Conservation (phyloP, 1,140 invertebrate genomes). For the Penaeus indicus region DNA sequence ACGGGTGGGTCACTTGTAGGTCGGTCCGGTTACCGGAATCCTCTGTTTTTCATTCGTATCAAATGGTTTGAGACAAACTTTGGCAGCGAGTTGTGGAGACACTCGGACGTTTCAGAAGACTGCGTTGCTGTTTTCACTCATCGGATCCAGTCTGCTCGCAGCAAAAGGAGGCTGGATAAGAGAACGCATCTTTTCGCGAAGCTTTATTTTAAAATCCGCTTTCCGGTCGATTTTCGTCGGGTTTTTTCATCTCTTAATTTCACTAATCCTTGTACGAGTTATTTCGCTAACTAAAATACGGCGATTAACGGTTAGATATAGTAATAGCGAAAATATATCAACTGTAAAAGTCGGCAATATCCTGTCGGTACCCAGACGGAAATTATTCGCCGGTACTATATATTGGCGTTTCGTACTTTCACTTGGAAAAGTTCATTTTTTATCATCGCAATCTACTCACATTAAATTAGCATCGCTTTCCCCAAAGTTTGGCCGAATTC, state of each 20-base stretch:
- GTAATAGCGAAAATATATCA: conserved; percentile 50
- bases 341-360: conserved; percentile 53
- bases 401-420: conserved; percentile 25
- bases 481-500: not conserved
- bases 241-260: conserved; percentile 21
- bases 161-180: conserved; percentile 60
- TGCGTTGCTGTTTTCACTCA: conserved; percentile 60
- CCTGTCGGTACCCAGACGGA: conserved; percentile 60
- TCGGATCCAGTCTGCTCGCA: conserved; percentile 58
- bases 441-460: not conserved
- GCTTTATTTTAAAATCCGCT: conserved; percentile 46
- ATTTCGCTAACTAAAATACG: not conserved
- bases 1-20: no score
- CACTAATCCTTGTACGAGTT: not conserved
- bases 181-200: conserved; percentile 41
- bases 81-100: conserved; percentile 37
- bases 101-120: conserved; percentile 59
- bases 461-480: conserved; percentile 15
- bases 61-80: conserved; percentile 30
- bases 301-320: not conserved
- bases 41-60: not conserved
- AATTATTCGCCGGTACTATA: conserved; percentile 51
- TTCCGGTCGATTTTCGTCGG: not conserved
- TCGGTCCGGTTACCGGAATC: no score
- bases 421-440: not conserved